These are phyloP conservation scores for Trichopria drosophilae DNA, from an alignment of 2,888 invertebrate genomes.

Conservation along the genomic window DNA sequence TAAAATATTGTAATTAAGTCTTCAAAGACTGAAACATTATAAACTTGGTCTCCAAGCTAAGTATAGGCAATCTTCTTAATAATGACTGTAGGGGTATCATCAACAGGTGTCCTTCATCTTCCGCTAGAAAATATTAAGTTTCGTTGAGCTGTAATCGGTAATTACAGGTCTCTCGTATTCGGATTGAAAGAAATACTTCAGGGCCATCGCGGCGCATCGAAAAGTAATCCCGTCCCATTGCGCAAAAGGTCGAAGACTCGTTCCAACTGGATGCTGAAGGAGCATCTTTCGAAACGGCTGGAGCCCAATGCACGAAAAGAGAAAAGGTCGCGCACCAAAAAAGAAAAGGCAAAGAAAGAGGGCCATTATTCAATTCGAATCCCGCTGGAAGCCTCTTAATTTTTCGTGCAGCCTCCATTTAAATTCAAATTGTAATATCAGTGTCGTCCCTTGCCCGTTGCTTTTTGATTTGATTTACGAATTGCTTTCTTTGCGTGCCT, in stretches of 20 bases:
- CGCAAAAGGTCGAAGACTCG: constrained; percentile 29
- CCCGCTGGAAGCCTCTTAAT: constrained; percentile 40
- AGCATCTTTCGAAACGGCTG: too few relatives aligned
- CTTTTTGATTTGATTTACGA: constrained; percentile 41
- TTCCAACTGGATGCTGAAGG: constrained; percentile 14
- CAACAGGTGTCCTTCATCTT: constrained; percentile 39
- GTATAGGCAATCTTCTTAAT: too few relatives aligned
- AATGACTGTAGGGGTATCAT: too few relatives aligned
- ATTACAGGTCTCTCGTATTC: constrained; percentile 44
- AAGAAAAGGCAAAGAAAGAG: constrained; percentile 21
- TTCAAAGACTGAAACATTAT: too few relatives aligned
- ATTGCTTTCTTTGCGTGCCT: constrained; percentile 18
- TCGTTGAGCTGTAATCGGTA: constrained; percentile 48
- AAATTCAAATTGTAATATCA: constrained; percentile 44
- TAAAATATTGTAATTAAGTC: too few relatives aligned
- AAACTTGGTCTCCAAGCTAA: too few relatives aligned
- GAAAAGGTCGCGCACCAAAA: too few relatives aligned
- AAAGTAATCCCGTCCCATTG: constrained; percentile 36
- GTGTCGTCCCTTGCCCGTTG: constrained; percentile 30
- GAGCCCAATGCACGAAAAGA: not conserved
- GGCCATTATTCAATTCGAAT: constrained; percentile 37
- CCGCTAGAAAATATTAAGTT: constrained; percentile 41
- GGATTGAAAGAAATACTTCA: constrained; percentile 31
- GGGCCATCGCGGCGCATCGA: constrained; percentile 21
- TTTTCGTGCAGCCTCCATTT: constrained; percentile 43